Evolutionary conservation across 2,888 invertebrate species (phyloP).

Genomic region (Melangyna quadrimaculata): DNA sequence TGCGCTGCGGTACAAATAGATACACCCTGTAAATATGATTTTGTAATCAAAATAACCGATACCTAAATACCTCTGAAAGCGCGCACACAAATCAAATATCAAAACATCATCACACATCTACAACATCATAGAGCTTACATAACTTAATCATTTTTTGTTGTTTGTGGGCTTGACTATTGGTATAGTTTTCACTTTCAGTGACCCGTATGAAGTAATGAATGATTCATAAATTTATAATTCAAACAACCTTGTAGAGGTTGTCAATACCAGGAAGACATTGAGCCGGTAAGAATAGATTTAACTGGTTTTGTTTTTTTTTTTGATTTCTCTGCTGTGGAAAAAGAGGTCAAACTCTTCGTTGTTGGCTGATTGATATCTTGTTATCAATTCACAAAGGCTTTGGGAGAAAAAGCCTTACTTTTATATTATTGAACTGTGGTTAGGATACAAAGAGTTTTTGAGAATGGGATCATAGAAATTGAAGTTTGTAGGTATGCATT

Average conservation of each 20-base stretch:
- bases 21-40: slow-evolving; percentile 6
- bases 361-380: not conserved
- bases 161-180: slow-evolving; percentile 18
- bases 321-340: not conserved
- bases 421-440: not conserved
- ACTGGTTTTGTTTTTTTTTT: slow-evolving; percentile 48
- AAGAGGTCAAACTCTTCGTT: not conserved
- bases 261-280: slow-evolving; percentile 48
- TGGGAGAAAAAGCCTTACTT: not conserved
- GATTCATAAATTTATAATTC: slow-evolving; percentile 35
- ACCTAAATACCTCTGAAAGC: slow-evolving; percentile 7
- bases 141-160: slow-evolving; percentile 28
- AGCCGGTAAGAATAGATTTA: slow-evolving; percentile 13
- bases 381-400: not conserved
- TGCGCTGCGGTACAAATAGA: not conserved
- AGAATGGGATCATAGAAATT: not conserved
- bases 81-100: slow-evolving; percentile 5
- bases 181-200: slow-evolving; percentile 65
- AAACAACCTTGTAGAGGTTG: slow-evolving; percentile 57
- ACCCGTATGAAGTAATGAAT: slow-evolving; percentile 24
- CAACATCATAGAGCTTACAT: slow-evolving; percentile 40
- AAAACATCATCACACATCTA: not conserved
- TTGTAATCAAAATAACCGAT: slow-evolving; percentile 12
- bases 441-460: not conserved
- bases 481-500: no score